These are phyloP conservation scores for Lepeophtheirus nordmannii DNA, from an alignment of 2,888 invertebrate genomes.

Conservation along the genomic window DNA sequence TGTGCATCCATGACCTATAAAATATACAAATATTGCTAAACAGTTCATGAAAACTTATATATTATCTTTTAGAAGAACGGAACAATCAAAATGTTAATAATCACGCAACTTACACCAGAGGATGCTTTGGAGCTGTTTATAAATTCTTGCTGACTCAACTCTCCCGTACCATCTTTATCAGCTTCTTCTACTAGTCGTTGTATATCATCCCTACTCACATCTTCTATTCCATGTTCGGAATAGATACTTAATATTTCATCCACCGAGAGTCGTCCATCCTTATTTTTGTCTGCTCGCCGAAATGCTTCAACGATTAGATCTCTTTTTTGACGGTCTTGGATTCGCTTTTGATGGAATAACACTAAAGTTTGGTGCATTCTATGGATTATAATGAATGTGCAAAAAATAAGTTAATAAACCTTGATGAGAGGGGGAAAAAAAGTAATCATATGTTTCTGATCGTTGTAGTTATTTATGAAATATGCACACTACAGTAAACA, in stretches of 20 bases:
- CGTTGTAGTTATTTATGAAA: too few species aligned
- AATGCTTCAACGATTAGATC: slow-evolving; percentile 4
- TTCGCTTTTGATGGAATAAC: slow-evolving; percentile 8
- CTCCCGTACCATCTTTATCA: slow-evolving; percentile 18
- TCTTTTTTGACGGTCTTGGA: slow-evolving; percentile 10
- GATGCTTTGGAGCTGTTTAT: neutral
- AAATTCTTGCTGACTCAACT: neutral
- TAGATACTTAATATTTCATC: slow-evolving; percentile 11
- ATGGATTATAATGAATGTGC: too few species aligned
- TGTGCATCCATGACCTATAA: too few species aligned
- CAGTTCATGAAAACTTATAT: too few species aligned
- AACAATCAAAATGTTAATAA: too few species aligned
- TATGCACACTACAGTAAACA: too few species aligned
- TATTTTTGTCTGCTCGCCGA: slow-evolving; percentile 13
- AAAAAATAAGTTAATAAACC: too few species aligned
- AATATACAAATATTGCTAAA: too few species aligned
- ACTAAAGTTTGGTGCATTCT: neutral
- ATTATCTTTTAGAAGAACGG: too few species aligned
- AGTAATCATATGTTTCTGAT: too few species aligned
- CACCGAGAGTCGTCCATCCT: neutral
- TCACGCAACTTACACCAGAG: too few species aligned
- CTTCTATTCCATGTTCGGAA: neutral
- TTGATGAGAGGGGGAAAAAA: too few species aligned
- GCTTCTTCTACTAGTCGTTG: slow-evolving; percentile 5
- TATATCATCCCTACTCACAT: slow-evolving; percentile 9